Evolutionary conservation across 2,113 vertebrate species (phyloP).

Genomic region (Leucoraja erinaceus): DNA sequence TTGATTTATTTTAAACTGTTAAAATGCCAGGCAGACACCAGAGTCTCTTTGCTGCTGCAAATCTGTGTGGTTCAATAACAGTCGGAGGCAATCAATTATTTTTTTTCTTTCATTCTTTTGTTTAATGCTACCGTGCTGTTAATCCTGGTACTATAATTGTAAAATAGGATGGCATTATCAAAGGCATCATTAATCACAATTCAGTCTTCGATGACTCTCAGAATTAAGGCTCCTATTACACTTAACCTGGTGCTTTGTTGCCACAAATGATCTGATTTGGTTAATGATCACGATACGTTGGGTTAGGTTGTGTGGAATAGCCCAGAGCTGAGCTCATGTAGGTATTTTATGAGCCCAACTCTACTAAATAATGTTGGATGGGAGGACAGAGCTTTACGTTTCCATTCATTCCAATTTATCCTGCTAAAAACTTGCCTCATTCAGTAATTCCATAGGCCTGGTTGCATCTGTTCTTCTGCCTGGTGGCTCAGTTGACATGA

Average conservation of each 20-base stretch:
- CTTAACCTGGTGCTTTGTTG: neutral
- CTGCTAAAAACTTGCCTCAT: no score
- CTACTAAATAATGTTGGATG: no score
- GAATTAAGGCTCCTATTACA: neutral
- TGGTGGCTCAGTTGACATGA: no score
- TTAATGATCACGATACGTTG: neutral
- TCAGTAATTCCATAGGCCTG: no score
- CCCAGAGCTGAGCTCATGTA: neutral
- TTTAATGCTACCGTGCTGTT: neutral
- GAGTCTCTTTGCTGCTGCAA: neutral
- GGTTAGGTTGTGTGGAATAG: neutral
- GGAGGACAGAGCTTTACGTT: no score
- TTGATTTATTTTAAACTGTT: neutral
- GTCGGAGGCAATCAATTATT: neutral
- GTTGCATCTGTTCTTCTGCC: no score
- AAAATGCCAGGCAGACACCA: neutral
- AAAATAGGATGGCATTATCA: neutral
- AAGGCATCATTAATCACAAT: neutral
- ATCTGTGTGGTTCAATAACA: neutral
- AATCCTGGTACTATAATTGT: neutral
- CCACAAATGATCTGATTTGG: neutral
- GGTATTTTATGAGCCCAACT: no score
- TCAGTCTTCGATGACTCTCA: no score
- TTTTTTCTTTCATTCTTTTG: neutral
- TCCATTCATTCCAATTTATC: no score